Percentiles rank a stretch among this genome's conserved stretches.
These are phyloP conservation scores for Eupithecia pulchellata DNA, from an alignment of 2,888 invertebrate genomes.

Conservation along the genomic window DNA sequence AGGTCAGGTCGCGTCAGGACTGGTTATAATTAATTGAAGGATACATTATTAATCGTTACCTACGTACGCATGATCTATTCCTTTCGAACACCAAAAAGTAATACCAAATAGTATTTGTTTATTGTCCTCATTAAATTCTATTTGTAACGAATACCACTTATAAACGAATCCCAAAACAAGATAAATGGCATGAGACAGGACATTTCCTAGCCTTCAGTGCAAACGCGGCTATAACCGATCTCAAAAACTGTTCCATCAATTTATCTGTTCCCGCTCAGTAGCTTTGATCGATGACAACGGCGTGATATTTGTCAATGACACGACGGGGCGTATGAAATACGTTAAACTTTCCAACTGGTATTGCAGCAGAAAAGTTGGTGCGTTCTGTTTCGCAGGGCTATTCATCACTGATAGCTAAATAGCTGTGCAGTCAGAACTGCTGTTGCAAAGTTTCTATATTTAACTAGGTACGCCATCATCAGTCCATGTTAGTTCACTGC, in stretches of 20 bases:
- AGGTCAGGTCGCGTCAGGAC: too few relatives aligned
- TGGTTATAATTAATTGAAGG: too few relatives aligned
- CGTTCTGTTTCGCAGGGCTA: slow-evolving; percentile 7
- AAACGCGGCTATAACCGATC: slow-evolving; percentile 47
- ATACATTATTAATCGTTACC: too few relatives aligned
- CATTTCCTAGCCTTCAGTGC: neutral
- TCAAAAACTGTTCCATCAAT: slow-evolving; percentile 70
- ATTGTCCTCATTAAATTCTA: too few relatives aligned
- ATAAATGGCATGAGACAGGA: too few relatives aligned
- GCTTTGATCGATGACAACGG: slow-evolving; percentile 67
- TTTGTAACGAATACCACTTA: too few relatives aligned
- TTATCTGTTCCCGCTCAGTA: slow-evolving; percentile 67
- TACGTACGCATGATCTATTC: too few relatives aligned
- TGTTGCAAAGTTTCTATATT: neutral
- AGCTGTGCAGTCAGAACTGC: neutral
- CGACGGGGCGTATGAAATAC: slow-evolving; percentile 54
- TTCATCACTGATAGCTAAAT: slow-evolving; percentile 12
- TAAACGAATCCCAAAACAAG: too few relatives aligned
- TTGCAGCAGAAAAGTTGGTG: slow-evolving; percentile 20
- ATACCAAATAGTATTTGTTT: too few relatives aligned
- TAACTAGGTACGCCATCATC: neutral
- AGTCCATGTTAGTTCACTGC: too few relatives aligned
- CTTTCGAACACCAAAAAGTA: too few relatives aligned
- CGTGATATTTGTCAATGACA: slow-evolving; percentile 67
- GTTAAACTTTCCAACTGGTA: slow-evolving; percentile 48